These are phyloP conservation scores for Macrophya alboannulata DNA, from an alignment of 2,888 invertebrate genomes.

Conservation along the genomic window DNA sequence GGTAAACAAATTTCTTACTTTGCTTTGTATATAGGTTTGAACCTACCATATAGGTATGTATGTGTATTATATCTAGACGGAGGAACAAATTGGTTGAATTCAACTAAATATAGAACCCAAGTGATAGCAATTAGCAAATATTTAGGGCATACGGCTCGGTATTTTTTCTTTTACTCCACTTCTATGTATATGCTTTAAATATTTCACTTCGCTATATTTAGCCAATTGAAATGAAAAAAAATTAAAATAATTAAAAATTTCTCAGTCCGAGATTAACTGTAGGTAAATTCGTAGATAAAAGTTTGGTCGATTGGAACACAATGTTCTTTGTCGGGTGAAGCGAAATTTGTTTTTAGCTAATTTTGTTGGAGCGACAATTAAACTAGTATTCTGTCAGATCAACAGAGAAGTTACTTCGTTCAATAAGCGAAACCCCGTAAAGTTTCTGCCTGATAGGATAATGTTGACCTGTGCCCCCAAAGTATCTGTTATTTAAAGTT, in stretches of 20 bases:
- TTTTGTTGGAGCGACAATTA: too few relatives aligned
- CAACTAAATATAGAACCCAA: background rate
- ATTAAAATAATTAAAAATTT: too few relatives aligned
- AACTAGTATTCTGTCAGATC: too few relatives aligned
- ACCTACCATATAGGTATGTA: too few relatives aligned
- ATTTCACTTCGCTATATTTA: background rate
- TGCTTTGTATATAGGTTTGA: background rate
- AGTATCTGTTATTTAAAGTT: background rate
- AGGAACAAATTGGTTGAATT: background rate
- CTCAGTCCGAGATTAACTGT: too few relatives aligned
- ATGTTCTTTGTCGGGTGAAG: too few relatives aligned
- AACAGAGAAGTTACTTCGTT: background rate
- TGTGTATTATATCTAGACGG: background rate
- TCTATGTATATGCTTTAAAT: background rate
- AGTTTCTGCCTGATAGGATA: background rate
- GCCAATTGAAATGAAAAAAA: too few relatives aligned
- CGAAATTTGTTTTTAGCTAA: too few relatives aligned
- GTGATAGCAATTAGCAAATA: background rate
- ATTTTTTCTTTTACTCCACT: background rate
- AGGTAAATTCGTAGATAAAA: too few relatives aligned
- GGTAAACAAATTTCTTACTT: background rate
- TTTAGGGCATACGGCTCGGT: background rate
- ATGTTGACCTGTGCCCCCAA: background rate
- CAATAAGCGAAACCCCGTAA: background rate
- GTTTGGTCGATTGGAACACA: too few relatives aligned